Conservation (phyloP, 2,797 vertebrate genomes). For the Lagodon rhomboides region DNA sequence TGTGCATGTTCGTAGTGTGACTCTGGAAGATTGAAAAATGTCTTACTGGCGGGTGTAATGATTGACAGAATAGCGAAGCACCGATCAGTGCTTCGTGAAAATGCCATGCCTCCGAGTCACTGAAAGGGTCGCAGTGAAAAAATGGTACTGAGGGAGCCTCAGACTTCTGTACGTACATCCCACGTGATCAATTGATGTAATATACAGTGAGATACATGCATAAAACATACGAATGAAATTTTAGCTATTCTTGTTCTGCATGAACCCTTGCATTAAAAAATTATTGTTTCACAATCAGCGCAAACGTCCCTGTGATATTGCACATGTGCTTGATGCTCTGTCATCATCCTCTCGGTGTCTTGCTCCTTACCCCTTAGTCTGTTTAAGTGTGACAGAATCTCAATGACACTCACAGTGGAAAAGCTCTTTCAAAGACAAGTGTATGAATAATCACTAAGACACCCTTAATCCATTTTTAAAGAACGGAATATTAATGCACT, state of each 20-base stretch:
- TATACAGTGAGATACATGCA: not conserved
- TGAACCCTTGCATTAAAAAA: slow-evolving; percentile 21
- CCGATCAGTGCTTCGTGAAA: slow-evolving; percentile 40
- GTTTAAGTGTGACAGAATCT: slow-evolving; percentile 76
- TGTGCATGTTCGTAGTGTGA: slow-evolving; percentile 24
- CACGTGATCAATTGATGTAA: slow-evolving; percentile 25
- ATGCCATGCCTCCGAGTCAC: slow-evolving; percentile 37
- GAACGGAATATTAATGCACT: slow-evolving; percentile 76
- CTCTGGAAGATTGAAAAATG: slow-evolving; percentile 40
- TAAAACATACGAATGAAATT: slow-evolving; percentile 7
- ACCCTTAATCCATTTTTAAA: slow-evolving; percentile 80
- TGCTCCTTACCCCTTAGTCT: slow-evolving; percentile 68
- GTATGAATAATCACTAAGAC: slow-evolving; percentile 82
- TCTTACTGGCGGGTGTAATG: slow-evolving; percentile 22
- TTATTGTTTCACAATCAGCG: slow-evolving; percentile 35
- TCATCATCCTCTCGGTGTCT: slow-evolving; percentile 58
- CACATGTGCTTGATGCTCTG: slow-evolving; percentile 51
- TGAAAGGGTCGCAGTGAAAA: slow-evolving; percentile 7
- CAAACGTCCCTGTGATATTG: slow-evolving; percentile 51
- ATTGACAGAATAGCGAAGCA: slow-evolving; percentile 29
- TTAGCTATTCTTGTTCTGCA: slow-evolving; percentile 10
- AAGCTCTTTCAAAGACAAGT: slow-evolving; percentile 76
- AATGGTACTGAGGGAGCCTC: not conserved
- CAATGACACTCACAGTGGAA: slow-evolving; percentile 70
- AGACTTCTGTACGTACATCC: not conserved